A percentile compares a stretch with the other conserved stretches of the same genome.
phyloP scores from a whole-genome alignment of 2,797 vertebrate genomes.

The Garrulus glandarius region DNA sequence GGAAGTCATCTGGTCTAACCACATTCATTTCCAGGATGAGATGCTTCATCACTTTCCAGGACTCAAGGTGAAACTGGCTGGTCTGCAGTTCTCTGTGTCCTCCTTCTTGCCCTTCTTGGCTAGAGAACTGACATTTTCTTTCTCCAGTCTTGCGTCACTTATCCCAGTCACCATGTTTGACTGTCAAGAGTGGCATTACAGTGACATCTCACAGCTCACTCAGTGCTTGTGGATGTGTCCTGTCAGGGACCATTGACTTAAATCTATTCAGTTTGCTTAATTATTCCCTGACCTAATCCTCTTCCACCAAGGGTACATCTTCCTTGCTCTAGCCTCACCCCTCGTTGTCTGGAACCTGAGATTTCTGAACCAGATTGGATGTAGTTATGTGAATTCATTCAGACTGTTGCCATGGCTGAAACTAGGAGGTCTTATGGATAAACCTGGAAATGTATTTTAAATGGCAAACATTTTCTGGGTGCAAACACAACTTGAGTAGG shows the following conservation, averaged over 20 bases:
- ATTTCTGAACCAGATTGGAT: neutral
- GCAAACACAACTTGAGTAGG: neutral
- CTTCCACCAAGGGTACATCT: neutral
- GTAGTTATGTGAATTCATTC: neutral
- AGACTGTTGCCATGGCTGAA: neutral
- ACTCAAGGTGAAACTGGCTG: neutral
- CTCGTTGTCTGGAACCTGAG: rapidly evolving
- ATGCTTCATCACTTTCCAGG: neutral
- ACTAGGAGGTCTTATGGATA: neutral
- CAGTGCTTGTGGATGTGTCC: neutral
- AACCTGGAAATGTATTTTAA: neutral
- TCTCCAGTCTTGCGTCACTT: neutral
- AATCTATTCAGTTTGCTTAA: neutral
- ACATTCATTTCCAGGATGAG: neutral
- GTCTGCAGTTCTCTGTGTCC: neutral
- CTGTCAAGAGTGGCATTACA: neutral
- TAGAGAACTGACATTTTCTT: neutral
- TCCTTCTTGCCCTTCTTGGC: neutral
- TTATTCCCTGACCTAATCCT: neutral
- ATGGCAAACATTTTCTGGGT: neutral
- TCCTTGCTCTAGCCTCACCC: neutral
- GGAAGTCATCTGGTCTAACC: neutral
- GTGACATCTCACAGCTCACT: neutral
- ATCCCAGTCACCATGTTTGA: neutral
- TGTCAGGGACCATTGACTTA: neutral